A percentile compares a stretch with the other conserved stretches of the same genome.
Conservation (phyloP, 2,113 vertebrate species). For the Passer montanus region DNA sequence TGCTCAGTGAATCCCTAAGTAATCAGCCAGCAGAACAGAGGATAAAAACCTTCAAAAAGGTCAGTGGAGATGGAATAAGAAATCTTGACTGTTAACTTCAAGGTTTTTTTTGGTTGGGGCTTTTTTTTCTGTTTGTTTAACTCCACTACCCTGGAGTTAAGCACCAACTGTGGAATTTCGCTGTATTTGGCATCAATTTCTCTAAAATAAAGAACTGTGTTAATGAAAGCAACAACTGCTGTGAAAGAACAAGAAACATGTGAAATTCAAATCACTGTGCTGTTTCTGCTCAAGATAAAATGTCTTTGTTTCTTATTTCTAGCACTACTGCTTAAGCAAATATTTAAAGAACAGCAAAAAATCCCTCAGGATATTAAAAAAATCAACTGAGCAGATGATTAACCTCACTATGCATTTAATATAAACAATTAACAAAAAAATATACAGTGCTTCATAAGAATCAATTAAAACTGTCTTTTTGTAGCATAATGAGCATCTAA, state of each 20-base stretch:
- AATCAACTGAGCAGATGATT: slow-evolving; percentile 46
- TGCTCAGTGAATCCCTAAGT: slow-evolving; percentile 64
- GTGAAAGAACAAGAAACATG: neutral
- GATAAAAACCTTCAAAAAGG: slow-evolving; percentile 54
- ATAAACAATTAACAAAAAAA: slow-evolving; percentile 47
- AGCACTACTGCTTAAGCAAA: slow-evolving; percentile 21
- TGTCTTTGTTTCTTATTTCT: slow-evolving; percentile 27
- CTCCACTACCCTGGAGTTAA: neutral
- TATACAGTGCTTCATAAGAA: slow-evolving; percentile 4
- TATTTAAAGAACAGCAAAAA: slow-evolving; percentile 31
- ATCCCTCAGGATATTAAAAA: slow-evolving; percentile 47
- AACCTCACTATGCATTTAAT: slow-evolving; percentile 33
- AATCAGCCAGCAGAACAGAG: slow-evolving; percentile 61
- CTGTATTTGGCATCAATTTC: neutral
- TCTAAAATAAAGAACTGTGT: neutral
- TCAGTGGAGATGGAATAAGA: slow-evolving; percentile 1
- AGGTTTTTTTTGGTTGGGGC: neutral
- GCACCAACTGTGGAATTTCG: neutral
- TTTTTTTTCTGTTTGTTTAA: slow-evolving; percentile 1
- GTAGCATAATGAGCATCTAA: neutral
- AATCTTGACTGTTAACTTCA: neutral
- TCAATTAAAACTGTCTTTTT: slow-evolving; percentile 20
- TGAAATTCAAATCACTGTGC: neutral
- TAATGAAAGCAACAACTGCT: slow-evolving; percentile 20
- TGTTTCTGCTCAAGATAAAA: slow-evolving; percentile 21